A percentile compares a stretch with the other conserved stretches of the same genome.
Conservation (phyloP, 2,113 vertebrate genomes). For the Myrmophylax atrothorax region DNA sequence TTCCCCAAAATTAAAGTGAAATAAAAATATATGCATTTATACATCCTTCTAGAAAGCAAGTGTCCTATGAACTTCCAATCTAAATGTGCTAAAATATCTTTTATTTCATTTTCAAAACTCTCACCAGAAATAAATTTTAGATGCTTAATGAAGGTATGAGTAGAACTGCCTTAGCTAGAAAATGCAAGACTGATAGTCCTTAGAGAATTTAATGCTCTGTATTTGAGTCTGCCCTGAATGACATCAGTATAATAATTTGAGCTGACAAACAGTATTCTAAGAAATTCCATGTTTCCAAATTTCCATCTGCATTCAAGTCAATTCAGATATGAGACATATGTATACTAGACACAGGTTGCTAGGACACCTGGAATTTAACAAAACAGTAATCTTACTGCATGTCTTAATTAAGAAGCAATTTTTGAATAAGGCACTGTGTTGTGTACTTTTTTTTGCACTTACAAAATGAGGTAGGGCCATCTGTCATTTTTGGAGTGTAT, state of each 20-base stretch:
- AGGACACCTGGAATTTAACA: neutral
- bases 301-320: neutral
- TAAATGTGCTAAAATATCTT: neutral
- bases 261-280: constrained; percentile 18
- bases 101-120: neutral
- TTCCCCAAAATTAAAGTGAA: neutral
- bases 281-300: constrained; percentile 36
- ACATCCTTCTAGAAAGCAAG: neutral
- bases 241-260: constrained; percentile 3
- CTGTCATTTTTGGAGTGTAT: neutral
- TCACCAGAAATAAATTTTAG: neutral
- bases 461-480: neutral
- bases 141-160: neutral
- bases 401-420: neutral
- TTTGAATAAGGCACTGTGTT: neutral
- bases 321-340: neutral
- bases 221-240: neutral
- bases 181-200: neutral
- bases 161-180: neutral
- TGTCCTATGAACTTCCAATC: neutral
- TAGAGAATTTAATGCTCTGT: neutral
- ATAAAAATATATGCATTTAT: neutral
- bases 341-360: neutral
- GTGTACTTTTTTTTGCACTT: neutral
- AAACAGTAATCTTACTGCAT: neutral